Conservation (phyloP, 2,113 vertebrate species). For the Paralichthys olivaceus region DNA sequence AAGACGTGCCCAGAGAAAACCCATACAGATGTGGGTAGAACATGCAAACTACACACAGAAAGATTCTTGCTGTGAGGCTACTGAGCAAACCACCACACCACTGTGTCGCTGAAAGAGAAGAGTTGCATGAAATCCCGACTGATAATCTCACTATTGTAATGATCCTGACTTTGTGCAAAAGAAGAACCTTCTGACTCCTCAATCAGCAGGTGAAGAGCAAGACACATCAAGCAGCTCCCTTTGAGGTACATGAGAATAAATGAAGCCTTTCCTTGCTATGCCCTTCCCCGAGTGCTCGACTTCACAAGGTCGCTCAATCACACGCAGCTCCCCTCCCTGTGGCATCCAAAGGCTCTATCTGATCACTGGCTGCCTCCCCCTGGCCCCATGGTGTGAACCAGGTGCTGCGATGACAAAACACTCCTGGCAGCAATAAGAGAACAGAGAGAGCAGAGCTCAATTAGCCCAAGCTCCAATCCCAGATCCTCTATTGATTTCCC, state of each 20-base stretch:
- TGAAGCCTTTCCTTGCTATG: conserved; percentile 30
- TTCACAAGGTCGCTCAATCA: conserved; percentile 71
- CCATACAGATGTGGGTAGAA: not conserved
- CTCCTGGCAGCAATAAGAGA: conserved; percentile 80
- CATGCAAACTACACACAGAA: not conserved
- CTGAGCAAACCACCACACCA: not conserved
- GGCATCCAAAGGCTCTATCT: conserved; percentile 62
- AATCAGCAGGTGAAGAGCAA: conserved; percentile 6
- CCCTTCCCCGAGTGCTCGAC: conserved; percentile 47
- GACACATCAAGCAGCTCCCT: conserved; percentile 29
- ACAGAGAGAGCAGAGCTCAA: conserved; percentile 80
- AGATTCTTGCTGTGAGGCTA: not conserved
- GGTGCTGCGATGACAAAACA: conserved; percentile 80
- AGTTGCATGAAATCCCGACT: not conserved
- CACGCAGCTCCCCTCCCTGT: conserved; percentile 49
- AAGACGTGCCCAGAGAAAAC: not conserved
- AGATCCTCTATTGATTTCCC: conserved; percentile 83
- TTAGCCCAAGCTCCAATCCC: conserved; percentile 81
- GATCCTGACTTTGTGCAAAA: not conserved
- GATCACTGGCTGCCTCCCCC: conserved; percentile 55
- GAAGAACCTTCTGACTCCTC: conserved; percentile 19
- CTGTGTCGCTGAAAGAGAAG: not conserved
- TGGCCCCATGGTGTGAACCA: conserved; percentile 69
- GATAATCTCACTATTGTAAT: conserved; percentile 2
- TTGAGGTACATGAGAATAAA: conserved; percentile 41